Base-by-base conservation (phyloP, 2,797 vertebrate species). In the Petrocephalus sullivani region DNA sequence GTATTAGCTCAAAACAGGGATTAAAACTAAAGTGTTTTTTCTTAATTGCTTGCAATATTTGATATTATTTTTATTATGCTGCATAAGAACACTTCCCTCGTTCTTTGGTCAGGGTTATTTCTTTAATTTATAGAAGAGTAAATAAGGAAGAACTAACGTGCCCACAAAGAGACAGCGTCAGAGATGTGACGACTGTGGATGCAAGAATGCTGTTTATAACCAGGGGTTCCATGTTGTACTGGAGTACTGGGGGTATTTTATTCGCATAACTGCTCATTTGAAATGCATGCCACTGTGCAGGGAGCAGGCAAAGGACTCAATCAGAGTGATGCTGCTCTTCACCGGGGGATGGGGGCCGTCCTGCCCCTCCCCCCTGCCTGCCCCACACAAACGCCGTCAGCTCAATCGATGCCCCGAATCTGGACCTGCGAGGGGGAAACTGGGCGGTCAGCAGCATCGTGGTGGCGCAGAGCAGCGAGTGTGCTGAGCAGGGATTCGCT, bases 401-500 rank as follows among this genome's bases (percentile, higher is more conserved):
- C 85, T 61, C 53, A 87, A 87, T 87, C 85, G 58, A 86, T 86
- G 85, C 57, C 33, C 85, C 41, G 85, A 87, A 61, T 64, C 85
- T 67, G 85, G 60, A 67, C 57, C 33, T 21, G 19, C 3, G 19
- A 64, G 28, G n/a, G 10, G 37, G 37, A 49, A 23, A 64, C 84
- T 9, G 54, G 28, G 28, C n/a, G 56, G 84, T 60, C 54, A 56
- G 54, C 56, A 41, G 56, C 54, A 57, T 58, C 54, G 21, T 16
- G 14, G 14, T 16, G 14, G n/a, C n/a, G 56, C 28, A 37, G 21
- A 6, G 49, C n/a, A 19, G 78, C 0, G 64, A 37, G 10, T 33
- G 21, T 9, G 14, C 16, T 14, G 28, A 3, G 33, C 71, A 49
- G 71, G 71, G 71, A 78, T 14, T 46, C 41, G 19, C 71, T 1